These are phyloP conservation scores for Cryptocheilus praepositus DNA, from an alignment of 2,888 invertebrate species.

Conservation along the genomic window DNA sequence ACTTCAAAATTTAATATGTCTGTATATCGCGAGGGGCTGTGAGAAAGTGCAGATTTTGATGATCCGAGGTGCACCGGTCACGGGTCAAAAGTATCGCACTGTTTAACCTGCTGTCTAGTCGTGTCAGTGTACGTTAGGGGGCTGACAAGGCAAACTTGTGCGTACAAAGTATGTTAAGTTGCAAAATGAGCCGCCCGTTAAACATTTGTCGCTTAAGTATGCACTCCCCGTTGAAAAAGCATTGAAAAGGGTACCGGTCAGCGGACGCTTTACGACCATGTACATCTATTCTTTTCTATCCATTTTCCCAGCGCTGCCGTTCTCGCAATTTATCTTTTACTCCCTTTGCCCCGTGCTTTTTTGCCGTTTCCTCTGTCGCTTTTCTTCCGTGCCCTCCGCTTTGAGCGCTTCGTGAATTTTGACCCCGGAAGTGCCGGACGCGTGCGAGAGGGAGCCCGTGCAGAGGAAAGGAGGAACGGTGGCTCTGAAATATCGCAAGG, in stretches of 20 bases:
- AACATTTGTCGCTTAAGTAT: conserved; percentile 29
- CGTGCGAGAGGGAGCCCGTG: conserved; percentile 17
- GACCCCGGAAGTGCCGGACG: conserved; percentile 51
- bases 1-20: too few relatives aligned
- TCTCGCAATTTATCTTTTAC: conserved; percentile 7
- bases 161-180: too few relatives aligned
- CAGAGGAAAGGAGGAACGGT: conserved; percentile 12
- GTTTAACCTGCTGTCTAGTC: too few relatives aligned
- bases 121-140: too few relatives aligned
- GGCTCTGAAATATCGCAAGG: conserved; percentile 60
- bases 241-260: conserved; percentile 27
- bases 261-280: conserved; percentile 27
- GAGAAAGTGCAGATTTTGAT: too few relatives aligned
- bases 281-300: background rate
- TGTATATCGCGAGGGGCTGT: too few relatives aligned
- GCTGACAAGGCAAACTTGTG: too few relatives aligned
- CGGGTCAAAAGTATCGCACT: too few relatives aligned
- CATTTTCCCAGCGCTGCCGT: conserved; percentile 1
- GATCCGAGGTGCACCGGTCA: too few relatives aligned
- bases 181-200: too few relatives aligned
- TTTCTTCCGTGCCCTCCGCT: conserved; percentile 47
- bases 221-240: conserved; percentile 15
- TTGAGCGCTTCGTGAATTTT: conserved; percentile 53
- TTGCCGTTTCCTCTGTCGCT: conserved; percentile 37
- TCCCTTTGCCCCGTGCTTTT: conserved; percentile 3